Conservation (phyloP, 2,113 vertebrate genomes). For the Austrofundulus limnaeus region DNA sequence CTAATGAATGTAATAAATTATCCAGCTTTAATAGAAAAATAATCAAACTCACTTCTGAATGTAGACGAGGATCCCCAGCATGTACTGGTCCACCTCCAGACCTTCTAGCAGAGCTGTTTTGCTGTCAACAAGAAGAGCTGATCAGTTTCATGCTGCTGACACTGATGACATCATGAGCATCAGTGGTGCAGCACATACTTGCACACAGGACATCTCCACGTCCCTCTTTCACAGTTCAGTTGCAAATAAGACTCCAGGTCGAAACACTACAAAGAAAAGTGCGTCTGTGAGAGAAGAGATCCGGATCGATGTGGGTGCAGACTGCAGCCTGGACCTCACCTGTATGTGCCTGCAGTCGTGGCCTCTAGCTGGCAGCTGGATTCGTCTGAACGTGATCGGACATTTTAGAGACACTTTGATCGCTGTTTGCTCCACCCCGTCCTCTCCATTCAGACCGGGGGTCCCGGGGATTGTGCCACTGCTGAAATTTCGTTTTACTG, state of each 20-base stretch:
- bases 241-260: constrained; percentile 89
- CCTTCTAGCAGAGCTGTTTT: constrained; percentile 94
- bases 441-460: constrained; percentile 91
- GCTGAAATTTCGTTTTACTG: constrained; percentile 95
- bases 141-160: background rate
- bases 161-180: background rate
- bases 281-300: background rate
- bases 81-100: constrained; percentile 96
- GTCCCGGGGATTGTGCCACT: constrained; percentile 92
- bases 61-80: constrained; percentile 94
- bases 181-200: constrained; percentile 65
- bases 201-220: constrained; percentile 86
- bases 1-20: too few relatives aligned
- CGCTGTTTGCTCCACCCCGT: constrained; percentile 93
- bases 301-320: background rate
- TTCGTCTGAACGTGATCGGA: constrained; percentile 95
- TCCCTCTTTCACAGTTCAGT: constrained; percentile 83
- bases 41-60: constrained; percentile 88
- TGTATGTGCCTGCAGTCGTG: constrained; percentile 96
- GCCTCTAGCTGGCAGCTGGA: constrained; percentile 93
- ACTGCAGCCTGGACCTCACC: constrained; percentile 65
- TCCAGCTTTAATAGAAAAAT: background rate
- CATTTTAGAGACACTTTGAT: constrained; percentile 98
- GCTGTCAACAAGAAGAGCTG: constrained; percentile 68
- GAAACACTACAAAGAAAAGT: constrained; percentile 80